These are phyloP conservation scores for Serranus cabrilla DNA, from an alignment of 2,797 vertebrate genomes.

Conservation along the genomic window DNA sequence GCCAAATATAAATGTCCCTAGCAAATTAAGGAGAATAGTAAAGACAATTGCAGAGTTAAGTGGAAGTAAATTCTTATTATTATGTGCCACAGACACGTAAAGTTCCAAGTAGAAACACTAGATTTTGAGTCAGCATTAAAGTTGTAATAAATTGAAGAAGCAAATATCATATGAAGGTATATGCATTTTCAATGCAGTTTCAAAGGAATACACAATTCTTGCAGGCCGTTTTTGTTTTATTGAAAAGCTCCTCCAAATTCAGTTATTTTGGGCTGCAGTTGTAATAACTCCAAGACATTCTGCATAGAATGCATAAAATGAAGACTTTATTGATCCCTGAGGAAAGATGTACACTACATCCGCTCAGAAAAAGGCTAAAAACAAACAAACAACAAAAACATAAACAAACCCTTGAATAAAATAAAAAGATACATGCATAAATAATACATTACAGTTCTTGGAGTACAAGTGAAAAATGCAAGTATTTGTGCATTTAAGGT, in stretches of 20 bases:
- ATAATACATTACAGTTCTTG: not conserved
- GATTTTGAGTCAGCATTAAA: not conserved
- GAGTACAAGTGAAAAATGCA: not conserved
- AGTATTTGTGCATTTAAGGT: not conserved
- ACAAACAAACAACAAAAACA: not conserved
- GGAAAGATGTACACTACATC: not conserved
- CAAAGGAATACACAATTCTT: not conserved
- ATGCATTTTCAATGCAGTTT: not conserved
- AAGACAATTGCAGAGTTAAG: not conserved
- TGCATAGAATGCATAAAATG: not conserved
- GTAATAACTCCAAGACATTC: not conserved
- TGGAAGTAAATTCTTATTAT: not conserved
- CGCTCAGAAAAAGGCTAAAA: not conserved
- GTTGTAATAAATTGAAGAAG: not conserved
- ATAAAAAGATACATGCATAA: not conserved
- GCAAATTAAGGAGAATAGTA: not conserved
- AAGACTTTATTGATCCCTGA: not conserved
- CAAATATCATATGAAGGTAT: not conserved
- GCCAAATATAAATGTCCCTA: too few relatives aligned
- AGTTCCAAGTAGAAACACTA: not conserved
- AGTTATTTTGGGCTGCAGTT: not conserved
- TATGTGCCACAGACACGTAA: not conserved
- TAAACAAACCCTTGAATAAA: not conserved
- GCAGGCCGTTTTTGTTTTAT: not conserved
- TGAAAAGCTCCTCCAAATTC: not conserved